phyloP scores from a whole-genome alignment of 2,888 invertebrate species.

The Synergus itoensis region DNA sequence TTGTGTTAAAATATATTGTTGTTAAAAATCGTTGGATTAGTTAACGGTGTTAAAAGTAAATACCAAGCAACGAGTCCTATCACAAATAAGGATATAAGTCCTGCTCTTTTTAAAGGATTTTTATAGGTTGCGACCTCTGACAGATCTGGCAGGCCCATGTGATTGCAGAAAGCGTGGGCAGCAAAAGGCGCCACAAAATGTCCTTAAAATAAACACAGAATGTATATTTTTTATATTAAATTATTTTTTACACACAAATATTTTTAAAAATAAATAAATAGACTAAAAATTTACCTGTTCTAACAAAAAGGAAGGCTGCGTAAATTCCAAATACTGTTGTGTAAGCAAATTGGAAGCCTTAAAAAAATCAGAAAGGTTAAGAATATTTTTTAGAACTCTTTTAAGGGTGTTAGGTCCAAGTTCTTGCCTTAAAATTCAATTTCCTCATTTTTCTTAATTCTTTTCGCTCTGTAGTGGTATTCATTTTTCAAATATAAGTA shows the following conservation, averaged over 20 bases:
- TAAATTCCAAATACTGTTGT: constrained; percentile 97
- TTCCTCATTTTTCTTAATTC: too few relatives aligned
- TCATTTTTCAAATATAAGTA: too few relatives aligned
- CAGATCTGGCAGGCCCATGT: constrained; percentile 97
- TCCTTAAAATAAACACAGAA: constrained; percentile 79
- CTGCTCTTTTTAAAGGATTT: constrained; percentile 80
- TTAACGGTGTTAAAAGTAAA: constrained; percentile 86
- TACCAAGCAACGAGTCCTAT: constrained; percentile 90
- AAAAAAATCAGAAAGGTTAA: not conserved
- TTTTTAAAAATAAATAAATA: constrained; percentile 42
- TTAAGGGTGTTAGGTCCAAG: too few relatives aligned
- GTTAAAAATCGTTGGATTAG: constrained; percentile 84
- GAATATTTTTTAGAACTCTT: constrained; percentile 7
- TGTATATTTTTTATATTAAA: not conserved
- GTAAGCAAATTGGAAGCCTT: constrained; percentile 93
- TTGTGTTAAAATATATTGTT: constrained; percentile 82
- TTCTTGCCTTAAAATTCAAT: too few relatives aligned
- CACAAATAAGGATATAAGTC: constrained; percentile 85
- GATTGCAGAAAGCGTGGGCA: constrained; percentile 97
- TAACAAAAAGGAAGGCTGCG: constrained; percentile 93
- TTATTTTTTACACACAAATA: not conserved
- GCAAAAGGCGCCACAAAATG: constrained; percentile 93
- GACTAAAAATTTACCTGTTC: constrained; percentile 83
- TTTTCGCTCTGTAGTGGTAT: too few relatives aligned
- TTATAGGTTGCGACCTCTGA: constrained; percentile 83